Evolutionary conservation across 2,797 vertebrate genomes (phyloP), one percentile per base, ranked within the genome.

Genomic region (Chromis chromis): DNA sequence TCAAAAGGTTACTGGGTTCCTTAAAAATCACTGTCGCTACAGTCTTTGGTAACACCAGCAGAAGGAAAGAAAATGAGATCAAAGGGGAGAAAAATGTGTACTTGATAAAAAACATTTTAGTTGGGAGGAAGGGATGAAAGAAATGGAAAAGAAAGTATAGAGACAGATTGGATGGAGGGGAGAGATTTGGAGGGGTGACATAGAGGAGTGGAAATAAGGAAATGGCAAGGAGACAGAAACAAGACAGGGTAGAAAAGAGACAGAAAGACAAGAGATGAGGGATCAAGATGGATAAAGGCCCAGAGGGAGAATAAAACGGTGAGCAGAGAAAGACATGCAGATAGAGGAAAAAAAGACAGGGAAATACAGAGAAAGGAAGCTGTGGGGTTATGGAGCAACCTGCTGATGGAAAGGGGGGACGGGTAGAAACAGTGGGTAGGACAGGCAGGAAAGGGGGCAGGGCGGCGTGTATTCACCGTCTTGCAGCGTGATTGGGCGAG

Each of bases 401-500:
- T 40, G 21, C 68, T 64, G 42, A 76, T 74, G 66, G 74, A 60
- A 75, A 66, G 69, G 40, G 40, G 53, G 59, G 87, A 21, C 14
- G 52, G 39, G 28, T 58, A 36, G 53, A 72, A 75, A 61, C 42
- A 78, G 36, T 16, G 54, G 59, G 74, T 60, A 81, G 62, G 59
- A 68, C 65, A 16, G 44, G 55, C 65, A 75, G 69, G 62, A 67
- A 70, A 74, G 74, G 84, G 65, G 88, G 67, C 71, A 79, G 76
- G 71, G 79, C 36, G 49, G 56, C 9, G 8, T 82, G 79, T 69
- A 49, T 85, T 85, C 72, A 70, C 68, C 5, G 5, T 65, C 68
- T 78, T 61, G 65, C 56, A 0, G 10, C 39, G 56, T 82, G 86
- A 94, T 93, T 94, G 92, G 91, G 79, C 19, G 79, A 86, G 89